phyloP scores from a whole-genome alignment of 2,113 vertebrate genomes.

The Prietella phreatophila region DNA sequence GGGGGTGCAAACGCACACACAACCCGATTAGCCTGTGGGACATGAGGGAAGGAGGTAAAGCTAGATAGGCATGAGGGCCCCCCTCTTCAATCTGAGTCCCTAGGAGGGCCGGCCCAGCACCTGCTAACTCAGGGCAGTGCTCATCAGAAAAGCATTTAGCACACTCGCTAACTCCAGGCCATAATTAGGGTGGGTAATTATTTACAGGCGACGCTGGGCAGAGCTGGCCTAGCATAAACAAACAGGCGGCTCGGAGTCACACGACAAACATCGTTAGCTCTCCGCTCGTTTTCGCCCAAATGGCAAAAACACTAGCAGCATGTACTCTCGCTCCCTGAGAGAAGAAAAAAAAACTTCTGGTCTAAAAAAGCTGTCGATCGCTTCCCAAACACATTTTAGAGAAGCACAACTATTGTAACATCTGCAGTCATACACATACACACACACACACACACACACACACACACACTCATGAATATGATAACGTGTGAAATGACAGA shows the following conservation, averaged over 20 bases:
- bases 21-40: constrained; percentile 50
- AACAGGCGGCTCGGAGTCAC: constrained; percentile 92
- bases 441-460: constrained; percentile 37
- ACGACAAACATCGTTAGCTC: constrained; percentile 92
- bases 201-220: constrained; percentile 95
- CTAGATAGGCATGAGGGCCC: constrained; percentile 67
- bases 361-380: constrained; percentile 51
- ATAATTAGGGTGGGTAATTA: constrained; percentile 99
- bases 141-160: constrained; percentile 99
- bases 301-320: constrained; percentile 57
- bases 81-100: constrained; percentile 98
- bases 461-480: constrained; percentile 50
- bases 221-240: constrained; percentile 99
- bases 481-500: constrained; percentile 76
- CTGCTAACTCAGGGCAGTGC: constrained; percentile 93
- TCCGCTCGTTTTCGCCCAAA: constrained; percentile 60
- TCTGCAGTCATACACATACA: constrained; percentile 61
- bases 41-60: constrained; percentile 72
- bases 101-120: constrained; percentile 98
- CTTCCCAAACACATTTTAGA: constrained; percentile 65
- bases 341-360: constrained; percentile 50
- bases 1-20: constrained; percentile 44
- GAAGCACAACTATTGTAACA: constrained; percentile 77
- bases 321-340: constrained; percentile 53
- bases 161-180: constrained; percentile 97